Evolutionary conservation across 2,888 invertebrate species (phyloP), one percentile per base, ranked within the genome.

Genomic region (Malachius bipustulatus): DNA sequence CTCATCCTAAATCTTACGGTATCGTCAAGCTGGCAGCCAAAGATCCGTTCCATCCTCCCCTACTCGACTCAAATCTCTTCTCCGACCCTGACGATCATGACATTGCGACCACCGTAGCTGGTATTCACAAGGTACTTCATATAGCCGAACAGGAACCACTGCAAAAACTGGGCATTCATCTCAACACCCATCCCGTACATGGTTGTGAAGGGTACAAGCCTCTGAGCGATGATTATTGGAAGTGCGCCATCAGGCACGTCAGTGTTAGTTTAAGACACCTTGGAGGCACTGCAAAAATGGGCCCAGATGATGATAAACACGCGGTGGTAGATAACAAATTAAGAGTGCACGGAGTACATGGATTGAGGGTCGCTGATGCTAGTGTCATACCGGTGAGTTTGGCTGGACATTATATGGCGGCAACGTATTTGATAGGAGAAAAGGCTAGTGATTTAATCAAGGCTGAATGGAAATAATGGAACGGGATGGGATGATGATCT

Each of bases 51-150:
- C 73, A 76, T 14, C 73, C 76, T 48, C 87, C 89, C 0, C 61
- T 72, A 8, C 72, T 89, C 47, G 74, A 82, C 47, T 78, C 84
- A 0, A 83, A 88, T 50, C 90, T 89, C 56, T 70, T 87, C 40
- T 66, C 70, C 0, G 69, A 81, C 49, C 63, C 66, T 6, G 57
- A 47, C 19, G 45, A 47, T 9, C 26, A 37, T 8, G 83, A 84
- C 46, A 57, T 72, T 2, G 65, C 69, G n/a, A 74, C 72, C 1
- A 58, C 77, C 4, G 63, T 77, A 1, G 65, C 68, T 4, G 70
- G 74, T 1, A 67, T 78, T 4, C 62, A 71, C 4, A 55, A 74
- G 40, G 56, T 72, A 2, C 68, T 77, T 38, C 60, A 65, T 16
- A 54, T 81, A 10, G 62, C 67, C 1, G 51, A 67, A 29, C 74